A percentile compares a stretch with the other conserved stretches of the same genome.
phyloP scores from a whole-genome alignment of 2,113 vertebrate genomes.

The Peromyscus maniculatus region DNA sequence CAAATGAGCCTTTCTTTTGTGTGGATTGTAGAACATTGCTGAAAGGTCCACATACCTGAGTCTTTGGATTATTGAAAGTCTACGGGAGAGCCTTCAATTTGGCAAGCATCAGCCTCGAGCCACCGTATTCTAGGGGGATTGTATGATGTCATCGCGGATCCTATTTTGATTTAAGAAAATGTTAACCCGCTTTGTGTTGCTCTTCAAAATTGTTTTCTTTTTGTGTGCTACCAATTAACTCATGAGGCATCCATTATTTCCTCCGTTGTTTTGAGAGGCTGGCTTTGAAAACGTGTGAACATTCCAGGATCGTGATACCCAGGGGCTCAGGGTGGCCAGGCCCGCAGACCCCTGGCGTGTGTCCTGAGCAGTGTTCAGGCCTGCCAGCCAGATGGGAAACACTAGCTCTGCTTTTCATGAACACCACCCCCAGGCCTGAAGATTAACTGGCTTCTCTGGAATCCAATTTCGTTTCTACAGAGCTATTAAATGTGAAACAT shows the following conservation, averaged over 20 bases:
- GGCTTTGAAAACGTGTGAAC: slow-evolving; percentile 55
- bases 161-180: not conserved
- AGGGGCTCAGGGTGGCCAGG: not conserved
- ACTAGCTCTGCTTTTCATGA: not conserved
- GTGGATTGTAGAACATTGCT: not conserved
- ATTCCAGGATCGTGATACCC: slow-evolving; percentile 6
- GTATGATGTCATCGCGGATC: not conserved
- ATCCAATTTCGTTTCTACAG: not conserved
- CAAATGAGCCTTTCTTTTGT: not conserved
- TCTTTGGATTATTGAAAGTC: not conserved
- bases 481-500: not conserved
- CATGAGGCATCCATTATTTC: not conserved
- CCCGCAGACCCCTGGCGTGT: not conserved
- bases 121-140: not conserved
- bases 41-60: rapidly evolving
- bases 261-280: not conserved
- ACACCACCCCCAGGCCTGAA: not conserved
- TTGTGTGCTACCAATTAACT: not conserved
- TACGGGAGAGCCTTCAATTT: not conserved
- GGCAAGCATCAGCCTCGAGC: not conserved
- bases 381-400: slow-evolving; percentile 60
- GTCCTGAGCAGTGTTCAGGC: not conserved
- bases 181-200: not conserved
- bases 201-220: not conserved
- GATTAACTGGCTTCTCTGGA: slow-evolving; percentile 12